These are phyloP conservation scores for Troides helena DNA, from an alignment of 2,888 invertebrate species.

Conservation along the genomic window DNA sequence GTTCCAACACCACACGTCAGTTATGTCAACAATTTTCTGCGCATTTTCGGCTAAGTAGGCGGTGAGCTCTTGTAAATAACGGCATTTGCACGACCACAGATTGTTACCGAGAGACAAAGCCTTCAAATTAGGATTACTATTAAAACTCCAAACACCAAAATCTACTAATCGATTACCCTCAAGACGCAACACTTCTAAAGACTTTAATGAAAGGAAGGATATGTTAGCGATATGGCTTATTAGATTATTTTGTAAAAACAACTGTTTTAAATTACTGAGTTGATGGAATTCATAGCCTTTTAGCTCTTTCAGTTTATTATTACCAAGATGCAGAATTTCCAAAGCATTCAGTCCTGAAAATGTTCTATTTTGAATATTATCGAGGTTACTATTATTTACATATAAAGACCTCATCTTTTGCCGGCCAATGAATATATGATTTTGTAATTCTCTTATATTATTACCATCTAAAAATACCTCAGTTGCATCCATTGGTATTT, in stretches of 20 bases:
- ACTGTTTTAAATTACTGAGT: constrained; percentile 87
- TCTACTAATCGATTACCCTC: constrained; percentile 91
- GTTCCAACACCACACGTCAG: constrained; percentile 90
- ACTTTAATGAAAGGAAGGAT: constrained; percentile 88
- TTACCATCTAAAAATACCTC: constrained; percentile 96
- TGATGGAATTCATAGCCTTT: constrained; percentile 93
- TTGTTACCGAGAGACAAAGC: constrained; percentile 91
- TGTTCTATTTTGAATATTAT: constrained; percentile 93
- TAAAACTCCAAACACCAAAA: constrained; percentile 89
- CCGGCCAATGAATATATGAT: constrained; percentile 93
- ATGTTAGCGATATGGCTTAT: constrained; percentile 89
- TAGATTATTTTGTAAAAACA: constrained; percentile 92
- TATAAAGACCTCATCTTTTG: constrained; percentile 93
- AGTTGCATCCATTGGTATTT: constrained; percentile 96
- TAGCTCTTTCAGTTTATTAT: constrained; percentile 88
- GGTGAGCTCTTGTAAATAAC: constrained; percentile 91
- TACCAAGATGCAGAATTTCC: constrained; percentile 90
- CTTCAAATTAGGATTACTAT: constrained; percentile 83
- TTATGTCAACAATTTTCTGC: constrained; percentile 88
- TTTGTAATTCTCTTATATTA: constrained; percentile 89
- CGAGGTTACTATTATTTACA: constrained; percentile 91
- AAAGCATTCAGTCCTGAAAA: constrained; percentile 91
- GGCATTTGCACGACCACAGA: constrained; percentile 94
- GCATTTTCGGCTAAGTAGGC: constrained; percentile 91
- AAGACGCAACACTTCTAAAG: constrained; percentile 88